Base-by-base conservation (phyloP, 2,113 vertebrate species). In the Mormyrus iriodes region DNA sequence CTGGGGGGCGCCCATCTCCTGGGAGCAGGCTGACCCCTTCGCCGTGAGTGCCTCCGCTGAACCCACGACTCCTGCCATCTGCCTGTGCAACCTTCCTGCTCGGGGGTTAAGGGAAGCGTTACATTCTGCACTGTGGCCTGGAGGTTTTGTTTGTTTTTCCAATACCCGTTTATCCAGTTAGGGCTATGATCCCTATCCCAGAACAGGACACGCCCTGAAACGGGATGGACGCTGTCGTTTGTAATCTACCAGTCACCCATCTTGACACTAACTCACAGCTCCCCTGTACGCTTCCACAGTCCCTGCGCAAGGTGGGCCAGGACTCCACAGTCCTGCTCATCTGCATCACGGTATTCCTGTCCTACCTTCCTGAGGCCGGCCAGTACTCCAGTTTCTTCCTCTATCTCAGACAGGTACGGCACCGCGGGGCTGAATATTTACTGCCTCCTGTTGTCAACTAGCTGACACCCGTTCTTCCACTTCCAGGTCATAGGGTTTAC, bases 361-460 rank as follows among this genome's bases (percentile, higher is more conserved):
- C 97, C 92, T 98, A 97, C 94, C 97, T 98, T 89, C 97, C 97
- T 0, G 97, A 98, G 92, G 97, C 97, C 0, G 97, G 97, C 55
- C 97, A 98, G 94, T 98, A 98, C 93, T 98, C 97, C 94, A 98
- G 97, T 93, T 98, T 98, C 93, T 97, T 98, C 95, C 96, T 98
- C 46, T 98, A 98, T 94, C 95, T 98, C 89, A 95, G 95, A 92
- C 97, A 98, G 97, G 97, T 98, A 92, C 91, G 0, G 0, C n/a
- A n/a, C 65, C n/a, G 0, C 27, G 31, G 69, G n/a, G 69, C 31
- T 39, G 31, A 13, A 0, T 4, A 13, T 42, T 79, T 2, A 42
- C 35, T 10, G 31, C 15, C 35, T 79, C 73, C 39, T 79, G 73
- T 42, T 42, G 35, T 2, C 35, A 79, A 35, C 5, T 8, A 35